A percentile compares a stretch with the other conserved stretches of the same genome.
These are phyloP conservation scores for Symphodus melops DNA, from an alignment of 2,113 vertebrate species.

Conservation along the genomic window DNA sequence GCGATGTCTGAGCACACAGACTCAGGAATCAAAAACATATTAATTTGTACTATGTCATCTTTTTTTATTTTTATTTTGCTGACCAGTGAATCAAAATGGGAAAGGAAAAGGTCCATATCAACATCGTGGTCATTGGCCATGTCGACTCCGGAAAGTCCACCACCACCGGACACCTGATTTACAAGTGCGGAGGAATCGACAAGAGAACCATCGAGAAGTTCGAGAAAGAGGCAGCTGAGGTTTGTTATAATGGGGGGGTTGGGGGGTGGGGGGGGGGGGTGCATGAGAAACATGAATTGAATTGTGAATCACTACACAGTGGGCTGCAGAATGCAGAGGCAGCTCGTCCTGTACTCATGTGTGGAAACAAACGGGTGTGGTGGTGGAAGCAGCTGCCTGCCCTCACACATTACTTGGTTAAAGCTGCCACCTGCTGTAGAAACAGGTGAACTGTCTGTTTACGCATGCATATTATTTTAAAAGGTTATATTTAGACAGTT, in stretches of 20 bases:
- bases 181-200: conserved; percentile 86
- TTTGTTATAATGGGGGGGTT: too few relatives aligned
- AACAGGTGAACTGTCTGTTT: background rate
- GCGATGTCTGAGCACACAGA: too few relatives aligned
- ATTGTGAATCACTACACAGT: background rate
- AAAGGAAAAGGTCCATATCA: conserved; percentile 84
- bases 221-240: conserved; percentile 83
- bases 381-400: background rate
- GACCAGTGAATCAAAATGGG: conserved; percentile 74
- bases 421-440: conserved; percentile 63
- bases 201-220: conserved; percentile 88
- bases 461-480: too few relatives aligned
- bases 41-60: background rate
- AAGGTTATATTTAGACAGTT: too few relatives aligned
- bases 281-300: background rate
- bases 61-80: background rate
- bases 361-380: background rate
- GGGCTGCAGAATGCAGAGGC: background rate
- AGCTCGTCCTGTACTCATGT: background rate
- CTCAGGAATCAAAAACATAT: too few relatives aligned
- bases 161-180: conserved; percentile 84
- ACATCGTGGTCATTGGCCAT: conserved; percentile 88
- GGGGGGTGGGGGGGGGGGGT: too few relatives aligned
- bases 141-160: conserved; percentile 87
- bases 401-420: background rate